Evolutionary conservation across 2,888 invertebrate species (phyloP).

Genomic region (Eutolmus rufibarbis): DNA sequence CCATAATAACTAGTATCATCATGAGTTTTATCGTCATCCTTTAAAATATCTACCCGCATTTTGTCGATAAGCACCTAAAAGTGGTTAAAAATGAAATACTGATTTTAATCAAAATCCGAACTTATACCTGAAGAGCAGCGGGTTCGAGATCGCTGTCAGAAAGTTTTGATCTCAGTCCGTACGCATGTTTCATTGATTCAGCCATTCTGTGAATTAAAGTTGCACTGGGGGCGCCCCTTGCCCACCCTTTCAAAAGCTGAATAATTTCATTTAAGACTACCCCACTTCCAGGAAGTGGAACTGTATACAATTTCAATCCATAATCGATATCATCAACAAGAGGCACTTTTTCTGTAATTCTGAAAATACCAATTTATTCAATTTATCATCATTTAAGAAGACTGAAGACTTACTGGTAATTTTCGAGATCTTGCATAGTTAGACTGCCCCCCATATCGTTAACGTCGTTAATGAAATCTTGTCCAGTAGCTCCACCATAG

Average conservation of each 20-base stretch:
- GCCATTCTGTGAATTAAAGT: slow-evolving; percentile 72
- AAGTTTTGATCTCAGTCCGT: slow-evolving; percentile 82
- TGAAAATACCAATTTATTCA: slow-evolving; percentile 40
- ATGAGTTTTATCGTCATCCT: slow-evolving; percentile 67
- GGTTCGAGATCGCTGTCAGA: slow-evolving; percentile 66
- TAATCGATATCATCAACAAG: slow-evolving; percentile 45
- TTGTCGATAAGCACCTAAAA: not conserved
- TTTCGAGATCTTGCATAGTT: slow-evolving; percentile 76
- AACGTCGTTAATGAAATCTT: slow-evolving; percentile 73
- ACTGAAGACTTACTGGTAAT: slow-evolving; percentile 69
- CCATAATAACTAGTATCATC: slow-evolving; percentile 77
- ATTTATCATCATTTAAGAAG: not conserved
- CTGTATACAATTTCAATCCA: slow-evolving; percentile 74
- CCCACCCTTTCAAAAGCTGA: slow-evolving; percentile 66
- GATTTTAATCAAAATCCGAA: not conserved
- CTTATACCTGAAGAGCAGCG: slow-evolving; percentile 51
- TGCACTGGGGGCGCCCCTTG: slow-evolving; percentile 63
- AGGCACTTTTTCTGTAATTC: slow-evolving; percentile 62
- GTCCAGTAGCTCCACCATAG: slow-evolving; percentile 72
- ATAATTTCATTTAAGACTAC: slow-evolving; percentile 81
- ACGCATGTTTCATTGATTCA: slow-evolving; percentile 92
- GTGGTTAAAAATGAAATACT: not conserved
- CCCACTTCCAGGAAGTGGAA: slow-evolving; percentile 86
- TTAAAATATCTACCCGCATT: slow-evolving; percentile 58
- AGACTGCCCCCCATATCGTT: slow-evolving; percentile 76